Percentiles rank a stretch among this genome's conserved stretches.
These are phyloP conservation scores for Desmophyllum pertusum DNA, from an alignment of 92 coral and sea anemone genomes.

Conservation along the genomic window DNA sequence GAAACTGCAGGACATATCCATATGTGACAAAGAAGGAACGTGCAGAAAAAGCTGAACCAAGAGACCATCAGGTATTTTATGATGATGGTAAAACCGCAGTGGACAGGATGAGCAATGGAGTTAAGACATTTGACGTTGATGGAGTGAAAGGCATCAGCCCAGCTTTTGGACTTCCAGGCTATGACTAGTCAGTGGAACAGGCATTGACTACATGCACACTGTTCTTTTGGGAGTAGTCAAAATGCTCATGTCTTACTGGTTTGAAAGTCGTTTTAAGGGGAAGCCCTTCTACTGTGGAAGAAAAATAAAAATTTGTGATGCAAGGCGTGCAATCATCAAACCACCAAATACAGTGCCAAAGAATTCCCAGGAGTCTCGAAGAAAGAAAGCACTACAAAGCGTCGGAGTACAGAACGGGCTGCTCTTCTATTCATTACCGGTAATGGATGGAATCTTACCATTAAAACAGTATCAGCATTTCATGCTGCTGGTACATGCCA, in stretches of 20 bases:
- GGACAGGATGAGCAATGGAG: conserved; percentile 5
- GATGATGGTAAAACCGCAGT: too few relatives aligned
- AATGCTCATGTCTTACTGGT: conserved; percentile 14
- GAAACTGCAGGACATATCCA: conserved; percentile 26
- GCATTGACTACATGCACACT: conserved; percentile 16
- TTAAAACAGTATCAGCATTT: not conserved
- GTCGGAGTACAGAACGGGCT: conserved; percentile 4
- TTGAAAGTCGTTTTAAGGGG: not conserved
- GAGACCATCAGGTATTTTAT: too few relatives aligned
- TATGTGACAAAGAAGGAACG: conserved; percentile 9
- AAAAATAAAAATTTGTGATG: not conserved
- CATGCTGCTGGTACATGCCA: not conserved
- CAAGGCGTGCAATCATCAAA: not conserved
- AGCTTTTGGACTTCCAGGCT: conserved; percentile 15
- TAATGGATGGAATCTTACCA: conserved; percentile 7
- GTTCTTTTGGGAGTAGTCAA: conserved; percentile 11
- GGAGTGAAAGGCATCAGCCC: conserved; percentile 21
- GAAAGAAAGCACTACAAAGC: conserved; percentile 13
- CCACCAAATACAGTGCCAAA: not conserved
- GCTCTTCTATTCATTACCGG: conserved; percentile 1
- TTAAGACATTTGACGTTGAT: not conserved
- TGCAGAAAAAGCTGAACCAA: not conserved
- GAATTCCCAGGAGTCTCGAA: conserved; percentile 2
- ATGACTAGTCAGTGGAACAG: too few relatives aligned
- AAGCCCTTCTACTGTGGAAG: not conserved